Evolutionary conservation across 2,888 invertebrate species (phyloP).

Genomic region (Lottia gigantea): DNA sequence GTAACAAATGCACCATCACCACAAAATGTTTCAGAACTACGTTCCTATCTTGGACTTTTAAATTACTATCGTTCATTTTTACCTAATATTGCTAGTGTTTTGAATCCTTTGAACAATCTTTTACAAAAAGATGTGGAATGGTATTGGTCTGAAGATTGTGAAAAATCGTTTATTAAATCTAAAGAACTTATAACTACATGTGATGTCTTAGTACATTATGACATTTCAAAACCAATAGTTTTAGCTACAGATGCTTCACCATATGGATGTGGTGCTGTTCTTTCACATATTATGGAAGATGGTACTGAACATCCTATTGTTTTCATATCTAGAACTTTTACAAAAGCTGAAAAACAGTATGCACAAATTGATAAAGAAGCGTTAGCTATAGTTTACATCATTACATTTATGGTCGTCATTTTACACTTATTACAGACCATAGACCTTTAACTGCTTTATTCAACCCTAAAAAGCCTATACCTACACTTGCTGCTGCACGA

Average conservation of each 20-base stretch:
- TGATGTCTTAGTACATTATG: constrained; percentile 42
- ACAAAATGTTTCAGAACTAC: constrained; percentile 40
- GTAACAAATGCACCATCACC: constrained; percentile 45
- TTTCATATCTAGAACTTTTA: constrained; percentile 11
- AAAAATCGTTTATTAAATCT: constrained; percentile 28
- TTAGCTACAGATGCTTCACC: constrained; percentile 65
- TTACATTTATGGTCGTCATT: constrained; percentile 37
- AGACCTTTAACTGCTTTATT: constrained; percentile 65
- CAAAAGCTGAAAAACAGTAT: constrained; percentile 29
- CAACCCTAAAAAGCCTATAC: constrained; percentile 46
- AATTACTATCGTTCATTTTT: constrained; percentile 16
- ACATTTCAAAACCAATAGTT: constrained; percentile 46
- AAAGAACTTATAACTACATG: constrained; percentile 37
- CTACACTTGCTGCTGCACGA: constrained; percentile 46
- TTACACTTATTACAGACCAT: constrained; percentile 62
- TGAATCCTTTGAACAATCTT: constrained; percentile 20
- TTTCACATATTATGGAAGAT: constrained; percentile 52
- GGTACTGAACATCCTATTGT: constrained; percentile 21
- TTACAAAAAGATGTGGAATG: constrained; percentile 34
- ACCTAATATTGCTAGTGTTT: constrained; percentile 11
- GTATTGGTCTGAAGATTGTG: constrained; percentile 24
- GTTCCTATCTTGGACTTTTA: constrained; percentile 30
- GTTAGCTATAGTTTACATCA: constrained; percentile 35
- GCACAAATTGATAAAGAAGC: constrained; percentile 34
- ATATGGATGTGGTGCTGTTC: constrained; percentile 33